Base-by-base conservation (phyloP, 2,113 vertebrate species). In the Strix uralensis region DNA sequence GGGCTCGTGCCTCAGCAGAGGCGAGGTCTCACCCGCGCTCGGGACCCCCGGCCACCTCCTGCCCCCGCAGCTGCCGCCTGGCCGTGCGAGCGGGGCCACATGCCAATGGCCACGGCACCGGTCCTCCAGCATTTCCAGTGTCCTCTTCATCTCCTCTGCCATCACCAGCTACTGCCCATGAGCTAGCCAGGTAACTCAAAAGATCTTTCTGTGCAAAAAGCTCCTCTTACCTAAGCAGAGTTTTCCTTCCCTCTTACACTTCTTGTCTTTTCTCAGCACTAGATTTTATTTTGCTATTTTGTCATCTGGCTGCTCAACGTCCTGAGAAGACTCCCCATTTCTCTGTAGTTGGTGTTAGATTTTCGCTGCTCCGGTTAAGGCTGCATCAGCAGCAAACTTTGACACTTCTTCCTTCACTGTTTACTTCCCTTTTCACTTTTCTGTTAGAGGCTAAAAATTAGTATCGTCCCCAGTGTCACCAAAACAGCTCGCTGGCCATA, bases 1-100 rank as follows among this genome's bases (percentile, higher is more conserved):
- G 2, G 1, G 7, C 47, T n/a, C 1, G 0, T 38, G 58, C 30
- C 70, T 27, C 3, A 0, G 42, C 6, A 1, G 27, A 22, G 54
- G 25, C 1, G 16, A 67, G 38, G 5, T 3, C 46, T 57, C 19
- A 0, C 46, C 38, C 13, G 0, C 0, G 2, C 59, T 21, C 55
- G 13, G 66, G 26, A 13, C 21, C 21, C n/a, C 3, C 36, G 5
- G 58, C 4, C 44, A 30, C 25, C 59, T 58, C 82, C 69, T 5
- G 26, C 23, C 66, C 49, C 4, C 3, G 2, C 0, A 3, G 46
- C 74, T 32, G 34, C 34, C 9, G 15, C 14, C 29, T 0, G 4
- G 3, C 15, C 34, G 10, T 14, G 54, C 19, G 9, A 72, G n/a
- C 79, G 25, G 29, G 30, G n/a, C 57, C 51, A 15, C 0, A 0